Conservation (phyloP, 2,888 invertebrate genomes). For the Lasioglossum oenotherae region DNA sequence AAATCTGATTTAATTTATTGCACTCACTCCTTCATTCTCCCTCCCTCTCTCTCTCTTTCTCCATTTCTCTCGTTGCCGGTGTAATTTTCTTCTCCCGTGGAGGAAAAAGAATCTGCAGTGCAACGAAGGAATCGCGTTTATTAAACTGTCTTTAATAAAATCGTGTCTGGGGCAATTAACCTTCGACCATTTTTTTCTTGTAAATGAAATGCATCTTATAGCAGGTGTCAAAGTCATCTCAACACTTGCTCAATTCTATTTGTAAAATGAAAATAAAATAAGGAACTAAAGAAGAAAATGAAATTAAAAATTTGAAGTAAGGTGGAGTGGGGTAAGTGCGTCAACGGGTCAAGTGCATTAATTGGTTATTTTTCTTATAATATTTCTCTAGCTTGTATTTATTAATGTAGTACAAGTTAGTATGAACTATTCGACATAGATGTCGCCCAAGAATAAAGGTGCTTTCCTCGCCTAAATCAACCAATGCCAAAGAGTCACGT, state of each 20-base stretch:
- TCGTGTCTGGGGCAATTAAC: neutral
- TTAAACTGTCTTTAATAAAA: slow-evolving; percentile 10
- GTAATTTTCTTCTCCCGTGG: slow-evolving; percentile 17
- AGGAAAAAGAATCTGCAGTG: neutral
- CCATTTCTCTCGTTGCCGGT: neutral
- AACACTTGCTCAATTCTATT: neutral
- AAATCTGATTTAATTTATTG: slow-evolving; percentile 79
- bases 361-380: too few species aligned
- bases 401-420: too few species aligned
- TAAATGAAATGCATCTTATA: neutral
- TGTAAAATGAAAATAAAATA: too few species aligned
- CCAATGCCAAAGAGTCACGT: too few species aligned
- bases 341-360: too few species aligned
- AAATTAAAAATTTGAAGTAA: too few species aligned
- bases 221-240: neutral
- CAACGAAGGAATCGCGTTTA: slow-evolving; percentile 12
- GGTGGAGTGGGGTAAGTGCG: too few species aligned
- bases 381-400: too few species aligned
- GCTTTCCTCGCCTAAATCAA: too few species aligned
- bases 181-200: neutral
- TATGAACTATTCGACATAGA: too few species aligned
- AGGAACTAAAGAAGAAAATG: too few species aligned
- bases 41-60: slow-evolving; percentile 48
- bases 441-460: too few species aligned
- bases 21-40: slow-evolving; percentile 53